Percentiles rank a stretch among this genome's conserved stretches.
Evolutionary conservation across 2,797 vertebrate species (phyloP).

Genomic region (Holocentrus rufus): DNA sequence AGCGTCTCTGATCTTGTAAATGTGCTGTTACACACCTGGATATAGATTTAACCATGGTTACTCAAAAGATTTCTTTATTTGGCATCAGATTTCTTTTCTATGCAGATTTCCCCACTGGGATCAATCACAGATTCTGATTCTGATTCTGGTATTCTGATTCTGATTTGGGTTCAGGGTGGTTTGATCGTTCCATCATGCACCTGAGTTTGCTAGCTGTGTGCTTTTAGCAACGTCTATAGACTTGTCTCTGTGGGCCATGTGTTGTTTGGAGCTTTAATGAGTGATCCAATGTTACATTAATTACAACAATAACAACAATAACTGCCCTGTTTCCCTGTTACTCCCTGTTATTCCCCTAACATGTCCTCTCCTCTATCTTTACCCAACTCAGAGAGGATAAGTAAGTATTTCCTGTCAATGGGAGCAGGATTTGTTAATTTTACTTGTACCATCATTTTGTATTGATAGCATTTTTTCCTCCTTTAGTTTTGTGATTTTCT

Average conservation of each 20-base stretch:
- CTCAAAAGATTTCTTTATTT: not conserved
- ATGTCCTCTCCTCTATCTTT: conserved; percentile 52
- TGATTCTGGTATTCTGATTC: no score
- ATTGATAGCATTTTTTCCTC: not conserved
- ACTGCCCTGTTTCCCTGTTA: not conserved
- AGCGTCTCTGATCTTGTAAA: not conserved
- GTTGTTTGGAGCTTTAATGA: no score
- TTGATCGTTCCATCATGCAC: conserved; percentile 1
- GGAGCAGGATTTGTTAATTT: not conserved
- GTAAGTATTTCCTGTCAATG: conserved; percentile 65
- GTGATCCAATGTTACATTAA: not conserved
- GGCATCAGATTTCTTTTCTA: not conserved
- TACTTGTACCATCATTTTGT: conserved; percentile 16
- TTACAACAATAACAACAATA: no score
- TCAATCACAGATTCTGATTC: no score
- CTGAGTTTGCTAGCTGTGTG: not conserved
- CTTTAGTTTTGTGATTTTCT: not conserved
- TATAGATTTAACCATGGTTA: not conserved
- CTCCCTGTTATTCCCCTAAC: conserved; percentile 36
- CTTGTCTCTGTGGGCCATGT: not conserved
- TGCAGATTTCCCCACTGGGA: no score
- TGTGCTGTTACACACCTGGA: not conserved
- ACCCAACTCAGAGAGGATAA: conserved; percentile 74
- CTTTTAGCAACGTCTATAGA: not conserved
- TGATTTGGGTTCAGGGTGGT: not conserved